Evolutionary conservation across 2,888 invertebrate species (phyloP).

Genomic region (Gerosis bhagava): DNA sequence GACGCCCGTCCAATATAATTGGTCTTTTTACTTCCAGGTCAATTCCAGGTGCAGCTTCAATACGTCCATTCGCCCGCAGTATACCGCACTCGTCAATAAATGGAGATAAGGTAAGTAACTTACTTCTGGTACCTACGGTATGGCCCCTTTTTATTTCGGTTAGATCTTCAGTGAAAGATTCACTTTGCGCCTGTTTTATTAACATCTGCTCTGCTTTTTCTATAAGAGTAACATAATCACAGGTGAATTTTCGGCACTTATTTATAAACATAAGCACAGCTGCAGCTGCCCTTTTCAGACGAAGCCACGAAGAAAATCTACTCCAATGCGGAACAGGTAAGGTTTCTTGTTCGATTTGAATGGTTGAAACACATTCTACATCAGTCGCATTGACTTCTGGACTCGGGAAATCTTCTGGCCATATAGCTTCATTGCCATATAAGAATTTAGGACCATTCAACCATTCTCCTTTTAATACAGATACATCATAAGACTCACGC

Average conservation of each 20-base stretch:
- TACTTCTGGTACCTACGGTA: not conserved
- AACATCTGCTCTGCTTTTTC: not conserved
- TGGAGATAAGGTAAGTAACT: conserved; percentile 5
- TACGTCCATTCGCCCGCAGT: conserved; percentile 1
- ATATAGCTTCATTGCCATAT: not conserved
- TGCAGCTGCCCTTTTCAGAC: not conserved
- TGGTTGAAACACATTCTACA: not conserved
- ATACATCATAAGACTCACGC: not conserved
- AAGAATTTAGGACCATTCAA: conserved; percentile 1
- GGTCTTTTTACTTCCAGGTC: not conserved
- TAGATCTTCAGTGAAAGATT: conserved; percentile 1
- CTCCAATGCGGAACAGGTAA: conserved; percentile 3
- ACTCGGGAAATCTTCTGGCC: conserved; percentile 2
- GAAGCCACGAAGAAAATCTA: conserved; percentile 7
- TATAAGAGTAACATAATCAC: not conserved
- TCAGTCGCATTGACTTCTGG: not conserved
- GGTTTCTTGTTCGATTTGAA: too few relatives aligned
- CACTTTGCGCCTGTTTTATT: not conserved
- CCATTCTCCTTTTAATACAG: not conserved
- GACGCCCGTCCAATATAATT: not conserved
- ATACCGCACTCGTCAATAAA: conserved; percentile 1
- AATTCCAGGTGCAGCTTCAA: not conserved
- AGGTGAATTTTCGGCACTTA: conserved; percentile 1
- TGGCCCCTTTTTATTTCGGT: not conserved
- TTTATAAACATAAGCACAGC: conserved; percentile 1